These are phyloP conservation scores for Ceratina calcarata DNA, from an alignment of 1,140 invertebrate species.

Conservation along the genomic window DNA sequence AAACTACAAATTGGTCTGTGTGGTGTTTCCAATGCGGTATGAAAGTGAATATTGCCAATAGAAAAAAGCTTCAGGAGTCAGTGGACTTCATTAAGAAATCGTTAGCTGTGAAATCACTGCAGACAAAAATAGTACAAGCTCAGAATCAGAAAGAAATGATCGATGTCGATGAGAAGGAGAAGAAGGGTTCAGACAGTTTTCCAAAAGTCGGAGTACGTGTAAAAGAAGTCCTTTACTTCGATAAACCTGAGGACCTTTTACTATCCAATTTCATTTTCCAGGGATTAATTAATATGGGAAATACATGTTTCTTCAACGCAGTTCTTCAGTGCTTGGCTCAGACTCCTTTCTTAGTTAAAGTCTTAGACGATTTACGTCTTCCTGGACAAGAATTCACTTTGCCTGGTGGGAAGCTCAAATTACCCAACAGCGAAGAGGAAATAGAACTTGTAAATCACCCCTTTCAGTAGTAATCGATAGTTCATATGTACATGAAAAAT, in stretches of 20 bases:
- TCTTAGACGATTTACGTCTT: slow-evolving; percentile 86
- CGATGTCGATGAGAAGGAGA: slow-evolving; percentile 42
- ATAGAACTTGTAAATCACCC: slow-evolving; percentile 71
- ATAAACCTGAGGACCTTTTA: not conserved
- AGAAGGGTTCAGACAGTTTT: slow-evolving; percentile 51
- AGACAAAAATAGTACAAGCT: slow-evolving; percentile 8
- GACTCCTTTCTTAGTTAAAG: slow-evolving; percentile 89
- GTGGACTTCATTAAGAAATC: slow-evolving; percentile 79
- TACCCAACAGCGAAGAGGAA: slow-evolving; percentile 76
- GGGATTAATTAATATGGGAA: slow-evolving; percentile 93
- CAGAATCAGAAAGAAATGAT: slow-evolving; percentile 36
- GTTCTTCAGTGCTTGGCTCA: slow-evolving; percentile 95
- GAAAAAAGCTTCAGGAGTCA: slow-evolving; percentile 84
- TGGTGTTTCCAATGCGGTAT: slow-evolving; percentile 88
- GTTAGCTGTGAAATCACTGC: not conserved
- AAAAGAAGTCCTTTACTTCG: not conserved
- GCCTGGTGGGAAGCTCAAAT: slow-evolving; percentile 85
- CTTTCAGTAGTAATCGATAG: not conserved
- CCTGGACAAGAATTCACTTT: slow-evolving; percentile 86
- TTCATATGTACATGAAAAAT: not conserved
- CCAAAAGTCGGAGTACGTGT: slow-evolving; percentile 67
- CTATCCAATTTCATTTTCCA: slow-evolving; percentile 56
- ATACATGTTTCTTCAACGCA: slow-evolving; percentile 98
- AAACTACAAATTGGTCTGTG: slow-evolving; percentile 86
- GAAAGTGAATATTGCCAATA: slow-evolving; percentile 80